phyloP scores from a whole-genome alignment of 1,140 invertebrate species.

The Doryteuthis pealeii region DNA sequence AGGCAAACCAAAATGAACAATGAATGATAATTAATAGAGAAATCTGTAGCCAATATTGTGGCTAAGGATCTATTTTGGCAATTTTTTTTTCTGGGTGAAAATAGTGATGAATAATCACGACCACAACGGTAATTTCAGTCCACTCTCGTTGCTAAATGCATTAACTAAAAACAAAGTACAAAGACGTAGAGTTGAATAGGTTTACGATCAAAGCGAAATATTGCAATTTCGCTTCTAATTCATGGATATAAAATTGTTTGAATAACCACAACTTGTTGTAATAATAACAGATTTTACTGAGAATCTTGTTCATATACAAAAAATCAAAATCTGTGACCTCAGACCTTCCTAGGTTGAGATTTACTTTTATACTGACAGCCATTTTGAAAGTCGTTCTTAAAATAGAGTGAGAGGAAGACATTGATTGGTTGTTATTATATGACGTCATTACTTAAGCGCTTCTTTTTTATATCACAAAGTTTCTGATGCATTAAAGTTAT shows the following conservation, averaged over 20 bases:
- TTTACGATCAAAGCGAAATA: constrained; percentile 2
- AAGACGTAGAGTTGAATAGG: too few species aligned
- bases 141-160: too few species aligned
- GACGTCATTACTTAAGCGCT: not conserved
- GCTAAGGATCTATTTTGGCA: too few species aligned
- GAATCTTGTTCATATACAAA: constrained; percentile 21
- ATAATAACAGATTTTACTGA: constrained; percentile 17
- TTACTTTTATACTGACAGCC: constrained; percentile 58
- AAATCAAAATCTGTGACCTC: not conserved
- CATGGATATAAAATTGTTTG: too few species aligned
- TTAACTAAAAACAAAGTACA: too few species aligned
- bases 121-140: not conserved
- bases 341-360: constrained; percentile 33
- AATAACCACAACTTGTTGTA: too few species aligned
- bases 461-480: not conserved
- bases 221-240: not conserved
- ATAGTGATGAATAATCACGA: not conserved
- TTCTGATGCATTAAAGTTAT: not conserved
- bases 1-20: not conserved
- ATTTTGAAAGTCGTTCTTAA: constrained; percentile 47
- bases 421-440: constrained; percentile 29
- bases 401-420: constrained; percentile 32
- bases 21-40: not conserved
- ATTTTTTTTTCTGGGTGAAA: too few species aligned
- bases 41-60: not conserved